These are phyloP conservation scores for Papilio dardanus DNA, from an alignment of 1,140 invertebrate species.

Conservation along the genomic window DNA sequence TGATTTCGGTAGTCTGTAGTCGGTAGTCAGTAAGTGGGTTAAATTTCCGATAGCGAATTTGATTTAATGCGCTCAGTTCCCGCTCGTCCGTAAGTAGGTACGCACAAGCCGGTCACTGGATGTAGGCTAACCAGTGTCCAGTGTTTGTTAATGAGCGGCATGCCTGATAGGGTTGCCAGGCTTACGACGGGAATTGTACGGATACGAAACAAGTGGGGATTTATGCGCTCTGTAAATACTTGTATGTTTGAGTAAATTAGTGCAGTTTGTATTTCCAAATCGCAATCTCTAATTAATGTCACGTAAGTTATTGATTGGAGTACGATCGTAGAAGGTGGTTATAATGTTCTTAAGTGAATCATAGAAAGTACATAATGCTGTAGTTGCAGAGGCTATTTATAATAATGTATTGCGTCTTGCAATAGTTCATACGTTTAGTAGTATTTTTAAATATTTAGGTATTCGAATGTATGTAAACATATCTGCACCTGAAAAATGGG, in stretches of 20 bases:
- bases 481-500: too few species aligned
- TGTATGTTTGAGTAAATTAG: background rate
- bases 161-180: slow-evolving; percentile 40
- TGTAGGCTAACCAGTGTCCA: slow-evolving; percentile 75
- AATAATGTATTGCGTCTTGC: too few species aligned
- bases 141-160: slow-evolving; percentile 66
- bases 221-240: too few species aligned
- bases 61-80: slow-evolving; percentile 35
- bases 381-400: too few species aligned
- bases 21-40: slow-evolving; percentile 21
- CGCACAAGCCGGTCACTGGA: slow-evolving; percentile 59
- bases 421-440: too few species aligned
- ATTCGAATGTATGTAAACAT: too few species aligned
- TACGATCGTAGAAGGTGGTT: background rate
- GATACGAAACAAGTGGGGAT: background rate
- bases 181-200: slow-evolving; percentile 1
- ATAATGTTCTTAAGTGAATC: too few species aligned
- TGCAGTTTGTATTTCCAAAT: background rate
- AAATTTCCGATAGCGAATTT: slow-evolving; percentile 34
- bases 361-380: too few species aligned
- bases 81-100: slow-evolving; percentile 38
- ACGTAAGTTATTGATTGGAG: background rate
- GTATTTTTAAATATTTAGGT: too few species aligned
- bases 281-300: background rate
- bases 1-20: slow-evolving; percentile 19